These are phyloP conservation scores for Hyla sarda DNA, from an alignment of 2,113 vertebrate genomes.

Conservation along the genomic window DNA sequence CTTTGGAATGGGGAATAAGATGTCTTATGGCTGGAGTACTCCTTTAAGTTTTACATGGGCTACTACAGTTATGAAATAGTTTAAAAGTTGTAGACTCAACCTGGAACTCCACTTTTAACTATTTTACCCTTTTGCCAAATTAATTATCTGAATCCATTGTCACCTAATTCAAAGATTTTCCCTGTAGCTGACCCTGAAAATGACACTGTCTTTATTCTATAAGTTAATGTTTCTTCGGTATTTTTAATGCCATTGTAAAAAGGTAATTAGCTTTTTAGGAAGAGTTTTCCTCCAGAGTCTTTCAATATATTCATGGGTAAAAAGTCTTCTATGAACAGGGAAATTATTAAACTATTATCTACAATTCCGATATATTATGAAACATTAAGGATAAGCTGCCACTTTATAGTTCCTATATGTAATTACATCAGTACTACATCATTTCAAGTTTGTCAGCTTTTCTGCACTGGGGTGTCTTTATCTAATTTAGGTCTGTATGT, in stretches of 20 bases:
- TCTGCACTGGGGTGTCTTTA: background rate
- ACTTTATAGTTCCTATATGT: conserved; percentile 3
- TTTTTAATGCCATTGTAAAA: conserved; percentile 13
- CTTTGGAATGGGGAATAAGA: too few species aligned
- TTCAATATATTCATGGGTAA: conserved; percentile 8
- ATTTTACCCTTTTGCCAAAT: conserved; percentile 13
- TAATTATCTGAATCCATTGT: background rate
- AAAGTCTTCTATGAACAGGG: conserved; percentile 4
- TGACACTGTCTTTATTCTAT: conserved; percentile 1
- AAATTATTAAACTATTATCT: conserved; percentile 16
- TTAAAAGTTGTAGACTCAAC: background rate
- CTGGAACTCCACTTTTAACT: background rate
- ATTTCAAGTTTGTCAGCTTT: background rate
- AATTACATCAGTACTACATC: background rate
- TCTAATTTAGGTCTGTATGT: background rate
- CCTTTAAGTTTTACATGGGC: too few species aligned
- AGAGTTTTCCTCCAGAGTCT: conserved; percentile 7
- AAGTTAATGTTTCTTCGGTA: background rate
- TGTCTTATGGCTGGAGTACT: too few species aligned
- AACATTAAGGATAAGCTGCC: conserved; percentile 5
- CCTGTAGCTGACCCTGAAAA: conserved; percentile 3
- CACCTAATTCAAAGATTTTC: background rate
- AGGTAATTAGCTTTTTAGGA: conserved; percentile 16
- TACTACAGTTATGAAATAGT: too few species aligned
- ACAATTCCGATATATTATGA: conserved; percentile 1